phyloP scores from a whole-genome alignment of 2,888 invertebrate species.

The Torymus auratus region DNA sequence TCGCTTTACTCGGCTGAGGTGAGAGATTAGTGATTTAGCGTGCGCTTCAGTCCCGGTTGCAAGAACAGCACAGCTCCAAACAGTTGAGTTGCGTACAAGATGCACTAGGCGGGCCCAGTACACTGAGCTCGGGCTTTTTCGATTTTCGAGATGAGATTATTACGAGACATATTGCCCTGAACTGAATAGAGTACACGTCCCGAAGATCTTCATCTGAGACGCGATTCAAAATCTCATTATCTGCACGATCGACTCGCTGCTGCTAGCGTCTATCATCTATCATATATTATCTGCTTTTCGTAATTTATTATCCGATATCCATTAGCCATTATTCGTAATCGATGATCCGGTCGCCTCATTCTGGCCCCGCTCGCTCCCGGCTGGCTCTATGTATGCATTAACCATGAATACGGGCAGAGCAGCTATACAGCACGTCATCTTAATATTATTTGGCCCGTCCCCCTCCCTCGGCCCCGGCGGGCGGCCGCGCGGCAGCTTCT shows the following conservation, averaged over 20 bases:
- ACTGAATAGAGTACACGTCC: too few species aligned
- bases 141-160: neutral
- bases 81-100: neutral
- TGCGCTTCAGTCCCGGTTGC: neutral
- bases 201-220: too few species aligned
- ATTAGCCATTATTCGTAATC: constrained; percentile 54
- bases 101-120: neutral
- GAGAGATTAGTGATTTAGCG: constrained; percentile 54
- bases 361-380: neutral
- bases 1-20: constrained; percentile 40
- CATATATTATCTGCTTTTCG: constrained; percentile 29
- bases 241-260: neutral
- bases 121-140: neutral
- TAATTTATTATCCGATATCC: constrained; percentile 54
- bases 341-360: constrained; percentile 43
- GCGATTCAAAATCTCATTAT: too few species aligned
- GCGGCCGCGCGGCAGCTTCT: neutral
- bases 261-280: constrained; percentile 20
- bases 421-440: constrained; percentile 12
- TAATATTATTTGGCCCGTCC: constrained; percentile 43
- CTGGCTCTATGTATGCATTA: constrained; percentile 34
- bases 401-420: constrained; percentile 27
- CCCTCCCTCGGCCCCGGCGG: neutral
- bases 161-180: neutral
- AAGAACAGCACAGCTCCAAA: neutral